Conservation (phyloP, 2,797 vertebrate genomes). For the Smutsia gigantea region DNA sequence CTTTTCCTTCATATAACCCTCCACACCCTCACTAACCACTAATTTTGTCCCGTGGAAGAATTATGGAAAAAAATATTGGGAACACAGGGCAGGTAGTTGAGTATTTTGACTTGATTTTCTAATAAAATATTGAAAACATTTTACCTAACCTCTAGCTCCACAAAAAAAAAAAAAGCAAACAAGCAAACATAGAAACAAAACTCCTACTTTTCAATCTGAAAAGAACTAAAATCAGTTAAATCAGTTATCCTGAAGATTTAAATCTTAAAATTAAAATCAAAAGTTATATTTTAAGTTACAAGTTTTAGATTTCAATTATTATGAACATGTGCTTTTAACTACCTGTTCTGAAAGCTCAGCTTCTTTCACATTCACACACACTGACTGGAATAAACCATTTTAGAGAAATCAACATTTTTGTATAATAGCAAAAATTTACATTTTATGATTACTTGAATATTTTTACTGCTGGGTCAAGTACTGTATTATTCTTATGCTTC, state of each 20-base stretch:
- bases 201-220: not conserved
- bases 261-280: not conserved
- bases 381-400: not conserved
- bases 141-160: no score
- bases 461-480: not conserved
- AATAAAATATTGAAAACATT: not conserved
- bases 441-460: not conserved
- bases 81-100: not conserved
- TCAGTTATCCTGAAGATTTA: not conserved
- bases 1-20: not conserved
- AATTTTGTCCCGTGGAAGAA: not conserved
- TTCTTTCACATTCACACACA: not conserved
- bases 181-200: not conserved
- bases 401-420: not conserved
- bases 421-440: not conserved
- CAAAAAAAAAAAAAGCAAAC: not conserved
- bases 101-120: not conserved
- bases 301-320: not conserved
- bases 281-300: not conserved
- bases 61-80: not conserved
- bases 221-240: not conserved
- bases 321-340: not conserved
- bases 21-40: fast-evolving
- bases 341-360: not conserved
- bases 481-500: not conserved